Evolutionary conservation across 2,888 invertebrate genomes (phyloP), one percentile per base, ranked within the genome.

Genomic region (Dascillus cervinus): DNA sequence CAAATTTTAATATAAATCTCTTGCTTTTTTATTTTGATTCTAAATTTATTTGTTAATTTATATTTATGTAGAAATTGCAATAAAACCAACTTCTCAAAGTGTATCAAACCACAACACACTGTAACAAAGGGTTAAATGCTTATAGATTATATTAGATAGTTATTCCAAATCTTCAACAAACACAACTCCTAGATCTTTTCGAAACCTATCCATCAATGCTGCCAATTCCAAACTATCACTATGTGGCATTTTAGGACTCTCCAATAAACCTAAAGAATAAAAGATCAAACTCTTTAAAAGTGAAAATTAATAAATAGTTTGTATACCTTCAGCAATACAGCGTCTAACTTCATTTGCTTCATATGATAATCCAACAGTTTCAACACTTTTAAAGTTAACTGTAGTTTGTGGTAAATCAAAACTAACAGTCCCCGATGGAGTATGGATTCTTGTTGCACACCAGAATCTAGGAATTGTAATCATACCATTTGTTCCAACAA

Each of bases 331-430:
- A 39, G 68, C 65, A 15, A 89, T 72, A 50, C 85, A 85, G 39
- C 75, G 69, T 50, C 82, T 74, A 29, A 77, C 84, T 61, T 85
- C 84, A 43, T 75, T 73, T 19, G 86, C 87, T 62, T 88, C 78
- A 56, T 83, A 88, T 41, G 73, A 68, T 26, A 89, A 66, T 1
- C 83, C 85, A 11, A 75, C 76, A 38, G 57, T 54, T 77, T 83
- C 55, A 80, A 79, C n/a, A 12, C 25, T 26, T 19, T 26, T 37
- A 23, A 37, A 37, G 8, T 34, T 13, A 4, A 29, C 32, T 37
- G 67, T 64, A 3, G 73, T 72, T 43, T 73, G 65, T 1, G 86
- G 86, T 10, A 85, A 57, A 11, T 75, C 65, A 71, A 77, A 78
- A 43, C 79, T 74, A 11, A 47, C 22, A 71, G 73, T 46, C 67